A percentile compares a stretch with the other conserved stretches of the same genome.
Conservation (phyloP, 23 tunicate genomes). For the Aplidium turbinatum region DNA sequence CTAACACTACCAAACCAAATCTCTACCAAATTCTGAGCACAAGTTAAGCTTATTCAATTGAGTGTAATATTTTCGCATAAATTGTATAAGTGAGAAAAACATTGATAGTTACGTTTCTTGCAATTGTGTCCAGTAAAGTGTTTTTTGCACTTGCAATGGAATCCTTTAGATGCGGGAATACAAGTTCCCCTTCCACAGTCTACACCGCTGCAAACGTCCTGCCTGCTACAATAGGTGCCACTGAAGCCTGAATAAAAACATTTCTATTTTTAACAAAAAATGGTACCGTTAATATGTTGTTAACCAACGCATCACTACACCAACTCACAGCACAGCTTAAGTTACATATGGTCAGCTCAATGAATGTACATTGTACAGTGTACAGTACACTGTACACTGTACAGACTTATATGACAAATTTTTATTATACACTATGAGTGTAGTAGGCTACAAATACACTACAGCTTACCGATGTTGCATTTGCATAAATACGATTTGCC, state of each 20-base stretch:
- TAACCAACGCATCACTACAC: too few relatives aligned
- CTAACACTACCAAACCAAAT: too few relatives aligned
- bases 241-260: constrained; percentile 43
- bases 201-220: constrained; percentile 46
- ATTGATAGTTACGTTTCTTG: constrained; percentile 57
- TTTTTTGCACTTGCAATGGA: constrained; percentile 57
- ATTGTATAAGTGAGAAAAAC: not conserved
- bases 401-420: too few relatives aligned
- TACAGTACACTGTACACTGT: too few relatives aligned
- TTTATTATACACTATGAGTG: too few relatives aligned
- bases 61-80: not conserved
- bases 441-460: too few relatives aligned
- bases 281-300: not conserved
- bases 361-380: too few relatives aligned
- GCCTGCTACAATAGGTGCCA: constrained; percentile 45
- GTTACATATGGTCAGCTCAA: too few relatives aligned
- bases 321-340: too few relatives aligned
- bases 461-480: constrained; percentile 48
- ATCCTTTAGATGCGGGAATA: constrained; percentile 36
- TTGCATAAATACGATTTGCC: constrained; percentile 45
- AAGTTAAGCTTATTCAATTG: too few relatives aligned
- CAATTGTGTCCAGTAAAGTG: constrained; percentile 62
- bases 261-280: not conserved
- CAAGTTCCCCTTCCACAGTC: constrained; percentile 60
- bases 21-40: too few relatives aligned